Conservation (phyloP, 2,797 vertebrate species). For the Ibycter americanus region DNA sequence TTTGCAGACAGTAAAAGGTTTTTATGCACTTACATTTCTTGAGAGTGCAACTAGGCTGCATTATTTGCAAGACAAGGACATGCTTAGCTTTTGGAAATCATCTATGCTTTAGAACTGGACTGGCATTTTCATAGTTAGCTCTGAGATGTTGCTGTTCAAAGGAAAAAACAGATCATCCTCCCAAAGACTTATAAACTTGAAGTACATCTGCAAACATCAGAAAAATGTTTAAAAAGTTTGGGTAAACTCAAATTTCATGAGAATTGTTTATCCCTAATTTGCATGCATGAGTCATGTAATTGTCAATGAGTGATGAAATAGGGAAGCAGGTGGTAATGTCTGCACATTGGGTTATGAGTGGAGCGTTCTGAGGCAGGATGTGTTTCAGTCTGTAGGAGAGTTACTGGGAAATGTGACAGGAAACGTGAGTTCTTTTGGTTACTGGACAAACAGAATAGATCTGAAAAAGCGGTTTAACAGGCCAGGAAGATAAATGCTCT, state of each 20-base stretch:
- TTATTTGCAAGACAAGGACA: not conserved
- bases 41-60: not conserved
- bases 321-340: conserved; percentile 50
- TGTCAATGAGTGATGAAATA: conserved; percentile 40
- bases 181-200: not conserved
- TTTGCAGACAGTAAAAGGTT: not conserved
- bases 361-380: not conserved
- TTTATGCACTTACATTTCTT: not conserved
- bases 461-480: not conserved
- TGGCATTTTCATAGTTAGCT: not conserved
- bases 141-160: not conserved
- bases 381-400: not conserved
- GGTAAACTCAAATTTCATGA: conserved; percentile 17
- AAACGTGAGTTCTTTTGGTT: not conserved
- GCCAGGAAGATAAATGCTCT: not conserved
- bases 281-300: conserved; percentile 50
- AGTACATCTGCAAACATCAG: conserved; percentile 12
- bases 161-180: not conserved
- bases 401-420: not conserved
- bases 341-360: not conserved
- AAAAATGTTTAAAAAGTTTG: conserved; percentile 30
- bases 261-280: conserved; percentile 20
- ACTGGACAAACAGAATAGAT: not conserved
- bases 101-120: not conserved
- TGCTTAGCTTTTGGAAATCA: not conserved